A percentile compares a stretch with the other conserved stretches of the same genome.
phyloP scores from a whole-genome alignment of 2,797 vertebrate genomes.

The Propithecus perrieri region DNA sequence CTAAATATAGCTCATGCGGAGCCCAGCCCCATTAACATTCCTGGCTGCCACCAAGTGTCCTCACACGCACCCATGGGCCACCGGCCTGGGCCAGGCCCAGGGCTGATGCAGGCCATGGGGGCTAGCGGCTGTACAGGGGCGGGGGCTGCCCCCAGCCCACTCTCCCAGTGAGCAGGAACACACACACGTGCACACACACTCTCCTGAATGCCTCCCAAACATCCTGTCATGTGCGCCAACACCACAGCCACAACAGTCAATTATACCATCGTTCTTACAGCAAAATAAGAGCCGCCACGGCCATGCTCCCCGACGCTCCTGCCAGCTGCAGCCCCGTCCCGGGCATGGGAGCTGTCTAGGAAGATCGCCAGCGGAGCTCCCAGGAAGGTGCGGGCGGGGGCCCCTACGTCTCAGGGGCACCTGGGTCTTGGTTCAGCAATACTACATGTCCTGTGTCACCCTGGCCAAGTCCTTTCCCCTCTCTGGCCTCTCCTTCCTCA shows the following conservation, averaged over 20 bases:
- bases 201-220: constrained; percentile 52
- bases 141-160: not conserved
- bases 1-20: constrained; percentile 80
- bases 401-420: not conserved
- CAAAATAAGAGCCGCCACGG: constrained; percentile 57
- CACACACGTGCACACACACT: not conserved
- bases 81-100: not conserved
- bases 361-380: not conserved
- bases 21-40: constrained; percentile 77
- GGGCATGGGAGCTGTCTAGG: rapidly evolving
- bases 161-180: not conserved
- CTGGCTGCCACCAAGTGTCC: constrained; percentile 60
- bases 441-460: too few relatives aligned
- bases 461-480: not conserved
- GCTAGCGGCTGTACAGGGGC: rapidly evolving
- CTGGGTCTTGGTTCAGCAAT: not conserved
- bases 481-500: not conserved
- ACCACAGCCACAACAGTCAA: constrained; percentile 67
- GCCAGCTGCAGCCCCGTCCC: not conserved
- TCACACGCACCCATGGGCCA: constrained; percentile 51
- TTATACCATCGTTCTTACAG: constrained; percentile 66
- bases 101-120: rapidly evolving
- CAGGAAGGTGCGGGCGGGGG: not conserved
- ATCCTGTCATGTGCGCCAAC: constrained; percentile 21
- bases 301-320: not conserved